Evolutionary conservation across 2,113 vertebrate species (phyloP), one percentile per base, ranked within the genome.

Genomic region (Stegastes partitus): DNA sequence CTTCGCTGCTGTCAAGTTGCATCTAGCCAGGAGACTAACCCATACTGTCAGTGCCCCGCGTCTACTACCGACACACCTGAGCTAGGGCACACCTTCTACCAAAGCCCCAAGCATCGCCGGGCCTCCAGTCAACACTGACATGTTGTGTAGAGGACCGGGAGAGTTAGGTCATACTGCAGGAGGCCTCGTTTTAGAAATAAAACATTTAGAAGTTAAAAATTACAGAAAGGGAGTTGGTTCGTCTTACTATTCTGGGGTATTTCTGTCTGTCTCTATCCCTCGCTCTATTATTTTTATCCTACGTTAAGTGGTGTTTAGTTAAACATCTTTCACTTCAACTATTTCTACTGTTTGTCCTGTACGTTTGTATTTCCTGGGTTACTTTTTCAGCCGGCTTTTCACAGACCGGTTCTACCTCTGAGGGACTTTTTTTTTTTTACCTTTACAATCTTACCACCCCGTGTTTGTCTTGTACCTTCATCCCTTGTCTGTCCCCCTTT

Each of bases 21-120:
- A 94, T 95, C 89, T 72, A 47, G 82, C 74, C 85, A 77, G 82
- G 55, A 91, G 85, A 85, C 88, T 94, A 94, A 94, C 92, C 89
- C 68, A 10, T 79, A 18, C 85, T 93, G 92, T 91, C 92, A 95
- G 93, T 76, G 68, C 84, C 89, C 90, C 26, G 80, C 89, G 5
- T 89, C 89, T 78, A 89, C 77, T 44, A 79, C 77, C 63, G 75
- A 68, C 88, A 92, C 92, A 94, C 94, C 93, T 93, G 91, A 93
- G 87, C 91, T 91, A 85, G 91, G 90, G 90, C 84, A 81, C 70
- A 77, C 87, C 86, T 84, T 84, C 69, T 50, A 87, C 88, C 87
- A 64, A 72, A 51, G 89, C 93, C 91, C 84, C 74, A 23, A 84
- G 93, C 92, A 34, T 37, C 54, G 57, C 62, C 55, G 3, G 86